Base-by-base conservation (phyloP, 2,113 vertebrate genomes). In the Pollimyrus isidori region DNA sequence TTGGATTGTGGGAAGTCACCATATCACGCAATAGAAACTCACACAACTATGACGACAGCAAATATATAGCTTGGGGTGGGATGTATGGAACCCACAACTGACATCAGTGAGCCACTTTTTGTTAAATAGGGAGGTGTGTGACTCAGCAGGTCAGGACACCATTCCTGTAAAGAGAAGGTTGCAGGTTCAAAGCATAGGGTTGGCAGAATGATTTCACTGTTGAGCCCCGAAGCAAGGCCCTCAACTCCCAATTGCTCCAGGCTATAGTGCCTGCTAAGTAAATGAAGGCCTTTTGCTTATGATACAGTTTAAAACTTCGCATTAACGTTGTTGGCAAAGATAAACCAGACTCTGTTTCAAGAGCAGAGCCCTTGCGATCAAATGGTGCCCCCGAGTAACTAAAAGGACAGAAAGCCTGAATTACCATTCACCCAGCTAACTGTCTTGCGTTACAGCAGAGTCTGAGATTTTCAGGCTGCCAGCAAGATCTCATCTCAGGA, bases 391-490 rank as follows among this genome's bases (percentile, higher is more conserved):
- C 19, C 39, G 1, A 86, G n/a, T 86, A 30, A 50, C 21, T 30
- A 23, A 30, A 49, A 17, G 84, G 46, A 86, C 23, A 42, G 46
- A 86, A 46, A 45, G 11, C 48, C 89, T 90, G 90, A 90, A 87
- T 91, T 9, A 83, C 15, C 21, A 48, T 82, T 87, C 65, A 88
- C 82, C 87, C 35, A 89, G 88, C 86, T 69, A 88, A 46, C 88
- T 52, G 87, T 88, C 87, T 49, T 85, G 9, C 42, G 65, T 88
- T 69, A 69, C 62, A 89, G 88, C 53, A 26, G 84, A 69, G 89
- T 88, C 73, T 91, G 88, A 89, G 86, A 88, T 65, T 42, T 87
- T 86, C 26, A 30, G 50, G 91, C 46, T 91, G 19, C 46, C 85
- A 87, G 86, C 45, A 21, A 50, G 46, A 89, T 3, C 15, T 48